Evolutionary conservation across 2,888 invertebrate species (phyloP).

Genomic region (Apeira syringaria): DNA sequence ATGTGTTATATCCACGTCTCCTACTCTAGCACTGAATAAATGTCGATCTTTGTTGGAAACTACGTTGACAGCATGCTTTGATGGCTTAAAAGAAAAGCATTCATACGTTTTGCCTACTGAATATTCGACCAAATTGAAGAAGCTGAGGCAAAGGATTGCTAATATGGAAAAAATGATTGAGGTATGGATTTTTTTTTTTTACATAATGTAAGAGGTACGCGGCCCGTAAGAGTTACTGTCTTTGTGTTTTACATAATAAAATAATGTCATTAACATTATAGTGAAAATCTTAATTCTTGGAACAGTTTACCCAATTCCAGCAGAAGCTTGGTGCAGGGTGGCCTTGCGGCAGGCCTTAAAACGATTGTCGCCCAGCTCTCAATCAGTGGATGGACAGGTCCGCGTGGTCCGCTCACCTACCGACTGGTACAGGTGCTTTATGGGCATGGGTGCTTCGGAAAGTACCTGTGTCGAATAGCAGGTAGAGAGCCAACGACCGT

Average conservation of each 20-base stretch:
- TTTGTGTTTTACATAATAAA: background rate
- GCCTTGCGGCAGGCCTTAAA: too few relatives aligned
- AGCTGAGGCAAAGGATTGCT: slow-evolving; percentile 44
- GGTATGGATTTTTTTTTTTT: slow-evolving; percentile 43
- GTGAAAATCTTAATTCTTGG: too few relatives aligned
- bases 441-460: too few relatives aligned
- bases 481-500: too few relatives aligned
- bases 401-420: too few relatives aligned
- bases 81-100: slow-evolving; percentile 47
- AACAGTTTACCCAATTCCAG: too few relatives aligned
- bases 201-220: background rate
- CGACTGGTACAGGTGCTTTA: too few relatives aligned
- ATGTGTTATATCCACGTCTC: slow-evolving; percentile 57
- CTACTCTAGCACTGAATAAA: slow-evolving; percentile 54
- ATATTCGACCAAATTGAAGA: slow-evolving; percentile 38
- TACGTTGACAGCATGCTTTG: slow-evolving; percentile 50
- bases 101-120: slow-evolving; percentile 46
- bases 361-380: too few relatives aligned
- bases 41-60: slow-evolving; percentile 60
- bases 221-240: background rate
- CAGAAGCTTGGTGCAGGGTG: too few relatives aligned
- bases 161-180: slow-evolving; percentile 43
- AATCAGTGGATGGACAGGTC: too few relatives aligned
- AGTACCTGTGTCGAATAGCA: too few relatives aligned
- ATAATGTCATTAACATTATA: too few relatives aligned